Percentiles rank a stretch among this genome's conserved stretches.
Evolutionary conservation across 2,797 vertebrate genomes (phyloP).

Genomic region (Oophaga sylvatica): DNA sequence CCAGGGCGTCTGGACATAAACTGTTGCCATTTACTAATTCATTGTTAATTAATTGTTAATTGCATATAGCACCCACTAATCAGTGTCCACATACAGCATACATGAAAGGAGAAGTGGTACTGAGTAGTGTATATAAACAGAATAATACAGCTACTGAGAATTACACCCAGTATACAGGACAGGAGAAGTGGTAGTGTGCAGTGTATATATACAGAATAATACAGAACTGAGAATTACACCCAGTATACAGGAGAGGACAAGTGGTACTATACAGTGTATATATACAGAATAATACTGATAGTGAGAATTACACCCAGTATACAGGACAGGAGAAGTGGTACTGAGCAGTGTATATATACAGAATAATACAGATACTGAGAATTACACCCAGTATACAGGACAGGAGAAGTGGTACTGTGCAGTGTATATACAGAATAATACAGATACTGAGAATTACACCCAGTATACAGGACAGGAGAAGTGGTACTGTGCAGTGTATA

Average conservation of each 20-base stretch:
- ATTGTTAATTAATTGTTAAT: not conserved
- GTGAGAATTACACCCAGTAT: too few relatives aligned
- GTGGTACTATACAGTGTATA: not conserved
- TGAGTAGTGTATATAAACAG: not conserved
- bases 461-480: not conserved
- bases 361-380: too few relatives aligned
- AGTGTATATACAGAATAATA: too few relatives aligned
- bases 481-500: too few relatives aligned
- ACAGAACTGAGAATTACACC: not conserved
- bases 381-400: too few relatives aligned
- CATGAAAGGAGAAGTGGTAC: not conserved
- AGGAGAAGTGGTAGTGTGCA: not conserved
- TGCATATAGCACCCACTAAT: not conserved
- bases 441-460: not conserved
- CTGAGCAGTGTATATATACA: not conserved
- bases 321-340: too few relatives aligned
- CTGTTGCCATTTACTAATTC: not conserved
- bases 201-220: not conserved
- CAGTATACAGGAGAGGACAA: not conserved
- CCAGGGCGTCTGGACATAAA: not conserved
- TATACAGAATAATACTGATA: not conserved
- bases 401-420: too few relatives aligned
- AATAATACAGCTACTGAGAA: too few relatives aligned
- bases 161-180: not conserved
- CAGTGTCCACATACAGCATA: not conserved